phyloP scores from a whole-genome alignment of 2,113 vertebrate genomes.

The Nothocercus nigrocapillus region DNA sequence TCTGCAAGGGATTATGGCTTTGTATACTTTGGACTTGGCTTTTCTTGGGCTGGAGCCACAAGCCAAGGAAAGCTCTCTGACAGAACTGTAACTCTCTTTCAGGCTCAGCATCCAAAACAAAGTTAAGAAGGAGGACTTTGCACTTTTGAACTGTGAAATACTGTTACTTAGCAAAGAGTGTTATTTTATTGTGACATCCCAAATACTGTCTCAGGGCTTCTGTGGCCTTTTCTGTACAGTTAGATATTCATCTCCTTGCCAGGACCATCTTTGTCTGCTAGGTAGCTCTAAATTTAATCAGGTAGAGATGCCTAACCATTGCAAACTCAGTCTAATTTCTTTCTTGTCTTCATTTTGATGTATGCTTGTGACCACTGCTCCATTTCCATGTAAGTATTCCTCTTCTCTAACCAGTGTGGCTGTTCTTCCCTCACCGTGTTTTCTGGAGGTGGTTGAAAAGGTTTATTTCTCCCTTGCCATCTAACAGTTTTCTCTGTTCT shows the following conservation, averaged over 20 bases:
- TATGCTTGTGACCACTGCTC: neutral
- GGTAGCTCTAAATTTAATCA: slow-evolving; percentile 1
- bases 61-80: neutral
- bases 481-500: neutral
- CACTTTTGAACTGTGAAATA: neutral
- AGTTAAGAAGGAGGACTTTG: neutral
- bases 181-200: neutral
- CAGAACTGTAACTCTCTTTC: neutral
- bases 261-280: neutral
- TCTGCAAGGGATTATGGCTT: neutral
- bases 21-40: neutral
- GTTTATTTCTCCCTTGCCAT: slow-evolving; percentile 21
- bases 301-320: neutral
- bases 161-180: neutral
- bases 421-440: neutral
- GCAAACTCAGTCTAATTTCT: slow-evolving; percentile 24
- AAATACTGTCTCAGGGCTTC: neutral
- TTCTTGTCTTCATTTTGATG: slow-evolving; percentile 26
- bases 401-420: neutral
- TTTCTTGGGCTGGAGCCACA: neutral
- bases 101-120: neutral
- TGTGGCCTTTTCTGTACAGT: neutral
- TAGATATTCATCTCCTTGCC: neutral
- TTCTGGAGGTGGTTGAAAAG: neutral
- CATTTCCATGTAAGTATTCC: slow-evolving; percentile 19